Conservation (phyloP, 1,140 invertebrate species). For the Drosophila arawakana region DNA sequence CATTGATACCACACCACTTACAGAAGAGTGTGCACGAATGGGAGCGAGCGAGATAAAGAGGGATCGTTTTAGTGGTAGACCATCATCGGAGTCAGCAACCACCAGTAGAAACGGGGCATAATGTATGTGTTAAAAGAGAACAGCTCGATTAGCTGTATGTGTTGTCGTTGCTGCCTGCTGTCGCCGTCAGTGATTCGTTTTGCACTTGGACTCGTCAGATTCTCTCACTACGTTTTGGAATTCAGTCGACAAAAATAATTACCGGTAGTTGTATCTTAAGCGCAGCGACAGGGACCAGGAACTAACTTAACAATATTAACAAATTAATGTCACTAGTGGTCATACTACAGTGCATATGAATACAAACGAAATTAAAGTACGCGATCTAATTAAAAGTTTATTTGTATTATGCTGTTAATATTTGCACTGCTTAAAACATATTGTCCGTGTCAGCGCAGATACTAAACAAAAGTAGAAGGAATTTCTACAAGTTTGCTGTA, state of each 20-base stretch:
- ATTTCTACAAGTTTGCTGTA: too few relatives aligned
- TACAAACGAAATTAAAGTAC: conserved; percentile 12
- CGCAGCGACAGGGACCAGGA: conserved; percentile 64
- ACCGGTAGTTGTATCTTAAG: conserved; percentile 83
- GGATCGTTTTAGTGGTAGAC: conserved; percentile 19
- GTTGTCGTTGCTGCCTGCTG: conserved; percentile 50
- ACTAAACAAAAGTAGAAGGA: too few relatives aligned
- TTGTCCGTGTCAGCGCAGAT: too few relatives aligned
- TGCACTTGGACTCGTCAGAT: conserved; percentile 73
- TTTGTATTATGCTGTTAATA: too few relatives aligned
- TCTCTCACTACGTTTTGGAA: conserved; percentile 84
- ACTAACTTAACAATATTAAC: conserved; percentile 31
- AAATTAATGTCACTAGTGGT: conserved; percentile 15
- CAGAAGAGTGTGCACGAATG: conserved; percentile 16
- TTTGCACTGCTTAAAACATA: too few relatives aligned
- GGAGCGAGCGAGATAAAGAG: conserved; percentile 52
- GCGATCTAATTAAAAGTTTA: not conserved
- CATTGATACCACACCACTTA: conserved; percentile 16
- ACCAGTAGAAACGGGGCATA: conserved; percentile 6
- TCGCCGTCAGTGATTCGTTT: conserved; percentile 74
- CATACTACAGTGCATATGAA: conserved; percentile 13
- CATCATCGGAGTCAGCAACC: conserved; percentile 30
- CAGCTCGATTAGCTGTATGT: conserved; percentile 45
- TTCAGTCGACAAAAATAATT: conserved; percentile 84
- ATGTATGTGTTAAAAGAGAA: conserved; percentile 35